These are phyloP conservation scores for Oasisia sp. DNA, from an alignment of 2,888 invertebrate species.

Conservation along the genomic window DNA sequence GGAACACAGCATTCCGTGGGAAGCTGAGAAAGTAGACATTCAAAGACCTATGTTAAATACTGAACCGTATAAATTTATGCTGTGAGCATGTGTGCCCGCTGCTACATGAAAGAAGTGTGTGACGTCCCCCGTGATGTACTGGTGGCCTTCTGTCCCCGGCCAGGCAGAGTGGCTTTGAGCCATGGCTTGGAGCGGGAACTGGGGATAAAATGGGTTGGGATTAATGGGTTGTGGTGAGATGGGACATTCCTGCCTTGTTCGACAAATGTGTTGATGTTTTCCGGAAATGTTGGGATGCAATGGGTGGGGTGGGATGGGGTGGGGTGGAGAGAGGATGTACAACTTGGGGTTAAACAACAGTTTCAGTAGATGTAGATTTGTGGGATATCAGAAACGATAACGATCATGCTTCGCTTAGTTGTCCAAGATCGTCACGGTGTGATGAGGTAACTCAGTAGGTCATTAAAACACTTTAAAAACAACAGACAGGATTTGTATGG, in stretches of 20 bases:
- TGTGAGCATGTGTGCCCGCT: not conserved
- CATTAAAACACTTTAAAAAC: too few species aligned
- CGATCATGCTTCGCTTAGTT: too few species aligned
- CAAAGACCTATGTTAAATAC: slow-evolving; percentile 17
- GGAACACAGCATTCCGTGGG: not conserved
- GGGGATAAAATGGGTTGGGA: not conserved
- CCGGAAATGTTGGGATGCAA: not conserved
- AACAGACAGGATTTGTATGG: too few species aligned
- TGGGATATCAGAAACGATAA: not conserved
- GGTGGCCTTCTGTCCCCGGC: not conserved
- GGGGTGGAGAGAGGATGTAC: not conserved
- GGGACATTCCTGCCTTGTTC: not conserved
- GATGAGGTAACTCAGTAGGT: too few species aligned
- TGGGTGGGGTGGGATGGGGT: not conserved
- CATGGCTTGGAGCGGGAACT: not conserved
- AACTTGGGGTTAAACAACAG: not conserved
- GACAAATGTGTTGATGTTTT: not conserved
- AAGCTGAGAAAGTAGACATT: not conserved
- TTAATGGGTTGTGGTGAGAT: not conserved
- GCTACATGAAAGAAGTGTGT: not conserved
- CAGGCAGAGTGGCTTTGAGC: not conserved
- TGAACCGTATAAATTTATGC: slow-evolving; percentile 6
- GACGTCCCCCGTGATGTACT: not conserved
- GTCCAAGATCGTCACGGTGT: too few species aligned
- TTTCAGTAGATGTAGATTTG: not conserved